Base-by-base conservation (phyloP, 2,113 vertebrate genomes). In the Takifugu flavidus region DNA sequence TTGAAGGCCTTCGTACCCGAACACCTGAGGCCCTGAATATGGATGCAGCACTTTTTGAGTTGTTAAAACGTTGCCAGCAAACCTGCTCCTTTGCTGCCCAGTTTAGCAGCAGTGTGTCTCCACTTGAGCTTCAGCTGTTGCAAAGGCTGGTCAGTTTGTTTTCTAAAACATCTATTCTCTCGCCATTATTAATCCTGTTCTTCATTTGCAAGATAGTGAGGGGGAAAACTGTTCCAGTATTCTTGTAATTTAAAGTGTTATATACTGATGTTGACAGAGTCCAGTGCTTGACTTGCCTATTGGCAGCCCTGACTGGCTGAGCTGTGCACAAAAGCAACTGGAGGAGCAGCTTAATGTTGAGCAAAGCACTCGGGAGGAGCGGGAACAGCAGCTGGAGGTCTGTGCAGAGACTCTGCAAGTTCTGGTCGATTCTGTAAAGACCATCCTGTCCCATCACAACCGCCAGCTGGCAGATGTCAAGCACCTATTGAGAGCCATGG, bases 401-500 rank as follows among this genome's bases (percentile, higher is more conserved):
- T 92, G 94, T 31, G 95, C 93, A 59, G 98, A 99, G 84, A 92
- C 92, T 0, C 91, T 96, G 75, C 98, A 99, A 88, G 93, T 94
- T 55, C 85, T 99, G 75, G 95, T 99, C 3, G 98, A 99, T 91
- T 91, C 88, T 77, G 95, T 99, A 75, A 99, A 99, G 88, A 94
- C 92, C 39, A 94, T 93, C 65, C 92, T 99, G 43, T 97, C 95
- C 0, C 92, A 87, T 72, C 98, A 99, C 91, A 99, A 98, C 84
- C 92, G 95, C 13, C 95, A 95, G 8, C 93, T 99, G 59, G 95
- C 93, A 13, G 96, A 98, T 43, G 95, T 99, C 67, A 99, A 99
- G 66, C 94, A 98, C 88, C 92, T 99, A 13, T 89, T 99, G 49
- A 94, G 94, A 78, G 95, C 96, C 72, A 99, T 99, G 96, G 95